Evolutionary conservation across 1,140 invertebrate genomes (phyloP).

Genomic region (Choristoneura fumiferana): DNA sequence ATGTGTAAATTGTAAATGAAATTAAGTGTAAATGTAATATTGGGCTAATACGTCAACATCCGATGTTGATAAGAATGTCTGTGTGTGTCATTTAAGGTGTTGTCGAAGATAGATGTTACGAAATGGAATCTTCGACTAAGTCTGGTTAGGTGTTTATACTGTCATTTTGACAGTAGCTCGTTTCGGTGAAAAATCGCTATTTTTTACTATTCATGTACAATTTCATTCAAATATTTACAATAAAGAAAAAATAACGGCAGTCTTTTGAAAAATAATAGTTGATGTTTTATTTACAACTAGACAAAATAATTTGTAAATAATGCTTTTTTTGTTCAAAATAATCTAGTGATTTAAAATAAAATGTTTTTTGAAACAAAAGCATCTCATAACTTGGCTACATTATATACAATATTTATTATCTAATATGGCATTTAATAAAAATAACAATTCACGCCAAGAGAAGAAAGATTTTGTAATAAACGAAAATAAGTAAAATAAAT

Average conservation of each 20-base stretch:
- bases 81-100: conserved; percentile 43
- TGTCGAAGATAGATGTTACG: conserved; percentile 33
- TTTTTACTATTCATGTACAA: conserved; percentile 45
- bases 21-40: conserved; percentile 52
- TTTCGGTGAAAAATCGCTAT: conserved; percentile 71
- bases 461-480: conserved; percentile 37
- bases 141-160: conserved; percentile 35
- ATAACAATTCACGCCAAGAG: conserved; percentile 54
- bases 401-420: conserved; percentile 63
- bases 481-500: conserved; percentile 48
- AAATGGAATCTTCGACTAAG: conserved; percentile 34
- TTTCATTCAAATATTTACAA: conserved; percentile 52
- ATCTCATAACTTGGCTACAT: conserved; percentile 48
- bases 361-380: conserved; percentile 49
- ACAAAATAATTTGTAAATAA: conserved; percentile 70
- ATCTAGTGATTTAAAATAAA: conserved; percentile 52
- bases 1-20: conserved; percentile 54
- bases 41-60: conserved; percentile 62
- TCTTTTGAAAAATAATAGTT: conserved; percentile 66
- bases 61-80: conserved; percentile 66
- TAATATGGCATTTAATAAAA: conserved; percentile 70
- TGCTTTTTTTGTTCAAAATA: conserved; percentile 54
- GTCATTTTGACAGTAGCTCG: conserved; percentile 28
- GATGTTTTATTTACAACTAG: conserved; percentile 61
- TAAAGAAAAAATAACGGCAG: conserved; percentile 64